Evolutionary conservation across 1,140 invertebrate species (phyloP).

Genomic region (Eumeta japonica): DNA sequence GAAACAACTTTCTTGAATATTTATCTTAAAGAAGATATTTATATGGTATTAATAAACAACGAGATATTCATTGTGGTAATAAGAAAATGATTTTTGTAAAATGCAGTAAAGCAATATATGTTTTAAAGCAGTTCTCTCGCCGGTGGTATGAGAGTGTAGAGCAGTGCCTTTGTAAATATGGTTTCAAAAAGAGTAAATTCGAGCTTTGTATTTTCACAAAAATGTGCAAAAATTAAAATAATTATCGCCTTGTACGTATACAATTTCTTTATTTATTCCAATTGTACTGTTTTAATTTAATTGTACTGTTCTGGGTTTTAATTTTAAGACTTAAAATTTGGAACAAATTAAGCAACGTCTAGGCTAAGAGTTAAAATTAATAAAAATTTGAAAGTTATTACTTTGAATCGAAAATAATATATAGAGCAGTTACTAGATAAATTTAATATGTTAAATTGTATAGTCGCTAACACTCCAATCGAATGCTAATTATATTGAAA

Average conservation of each 20-base stretch:
- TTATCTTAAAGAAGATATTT: slow-evolving; percentile 36
- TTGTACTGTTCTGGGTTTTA: neutral
- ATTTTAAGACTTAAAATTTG: slow-evolving; percentile 5
- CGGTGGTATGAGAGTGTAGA: too few relatives aligned
- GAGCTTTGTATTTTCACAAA: slow-evolving; percentile 11
- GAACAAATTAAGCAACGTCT: neutral
- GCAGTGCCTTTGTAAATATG: too few relatives aligned
- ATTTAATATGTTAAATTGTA: slow-evolving; percentile 7
- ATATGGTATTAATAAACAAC: slow-evolving; percentile 38
- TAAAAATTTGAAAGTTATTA: too few relatives aligned
- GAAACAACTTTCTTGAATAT: slow-evolving; percentile 42
- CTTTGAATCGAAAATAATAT: slow-evolving; percentile 2
- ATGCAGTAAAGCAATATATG: slow-evolving; percentile 1
- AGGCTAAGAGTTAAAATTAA: slow-evolving; percentile 1
- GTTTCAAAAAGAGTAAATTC: slow-evolving; percentile 7
- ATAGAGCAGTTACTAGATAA: slow-evolving; percentile 1
- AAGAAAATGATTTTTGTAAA: slow-evolving; percentile 9
- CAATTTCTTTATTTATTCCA: slow-evolving; percentile 16
- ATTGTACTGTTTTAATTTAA: slow-evolving; percentile 7
- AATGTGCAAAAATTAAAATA: slow-evolving; percentile 1
- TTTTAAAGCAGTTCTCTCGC: too few relatives aligned
- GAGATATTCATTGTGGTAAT: slow-evolving; percentile 14
- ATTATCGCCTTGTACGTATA: slow-evolving; percentile 20
- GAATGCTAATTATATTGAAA: slow-evolving; percentile 2
- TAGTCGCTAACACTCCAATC: slow-evolving; percentile 5